These are phyloP conservation scores for Lissonota sp. DNA, from an alignment of 2,888 invertebrate species.

Conservation along the genomic window DNA sequence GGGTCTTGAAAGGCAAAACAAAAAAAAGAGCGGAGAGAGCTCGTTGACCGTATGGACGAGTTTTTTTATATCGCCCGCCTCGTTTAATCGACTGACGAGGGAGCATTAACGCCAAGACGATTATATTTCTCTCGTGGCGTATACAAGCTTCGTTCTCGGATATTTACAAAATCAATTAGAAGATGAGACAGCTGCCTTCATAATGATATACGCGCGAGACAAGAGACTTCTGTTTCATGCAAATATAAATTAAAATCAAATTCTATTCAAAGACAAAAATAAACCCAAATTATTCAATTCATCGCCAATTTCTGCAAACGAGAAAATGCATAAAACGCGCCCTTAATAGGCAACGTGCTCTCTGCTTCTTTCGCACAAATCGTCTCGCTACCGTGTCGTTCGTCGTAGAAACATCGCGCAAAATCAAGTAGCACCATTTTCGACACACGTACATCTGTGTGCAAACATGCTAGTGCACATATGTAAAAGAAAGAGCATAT, in stretches of 20 bases:
- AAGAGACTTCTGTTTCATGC: neutral
- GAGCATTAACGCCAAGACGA: conserved; percentile 5
- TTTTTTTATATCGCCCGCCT: conserved; percentile 12
- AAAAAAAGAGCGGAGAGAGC: neutral
- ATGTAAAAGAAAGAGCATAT: conserved; percentile 13
- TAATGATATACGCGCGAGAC: neutral
- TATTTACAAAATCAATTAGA: neutral
- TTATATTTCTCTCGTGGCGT: conserved; percentile 2
- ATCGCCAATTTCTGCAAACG: neutral
- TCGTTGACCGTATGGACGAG: conserved; percentile 28
- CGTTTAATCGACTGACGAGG: conserved; percentile 29
- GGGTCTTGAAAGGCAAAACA: neutral
- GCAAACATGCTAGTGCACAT: conserved; percentile 1
- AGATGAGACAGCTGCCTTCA: too few species aligned
- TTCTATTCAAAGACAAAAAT: neutral
- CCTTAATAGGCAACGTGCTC: conserved; percentile 2
- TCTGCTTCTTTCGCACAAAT: conserved; percentile 20
- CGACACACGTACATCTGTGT: conserved; percentile 15
- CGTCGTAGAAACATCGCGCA: conserved; percentile 6
- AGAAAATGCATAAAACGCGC: neutral
- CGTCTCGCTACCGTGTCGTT: conserved; percentile 4
- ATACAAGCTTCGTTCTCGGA: neutral
- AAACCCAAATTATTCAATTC: neutral
- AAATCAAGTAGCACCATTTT: conserved; percentile 5
- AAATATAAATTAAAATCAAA: neutral